phyloP scores from a whole-genome alignment of 2,797 vertebrate genomes.

The Sebastes diaconus region DNA sequence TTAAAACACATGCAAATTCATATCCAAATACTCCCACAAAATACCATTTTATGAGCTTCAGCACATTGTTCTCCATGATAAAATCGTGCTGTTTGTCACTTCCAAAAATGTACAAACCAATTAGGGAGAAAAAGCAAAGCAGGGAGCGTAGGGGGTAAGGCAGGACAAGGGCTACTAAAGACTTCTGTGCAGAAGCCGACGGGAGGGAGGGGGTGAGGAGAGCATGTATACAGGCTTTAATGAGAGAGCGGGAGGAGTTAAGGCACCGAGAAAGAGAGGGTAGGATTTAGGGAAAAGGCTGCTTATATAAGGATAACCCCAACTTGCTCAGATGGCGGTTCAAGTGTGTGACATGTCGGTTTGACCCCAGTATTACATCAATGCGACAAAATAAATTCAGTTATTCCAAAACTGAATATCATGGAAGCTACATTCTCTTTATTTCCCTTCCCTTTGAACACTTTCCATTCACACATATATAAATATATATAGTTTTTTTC shows the following conservation, averaged over 20 bases:
- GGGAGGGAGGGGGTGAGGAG: constrained; percentile 18
- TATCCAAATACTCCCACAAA: constrained; percentile 10
- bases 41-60: not conserved
- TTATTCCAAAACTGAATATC: not conserved
- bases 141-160: constrained; percentile 35
- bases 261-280: constrained; percentile 34
- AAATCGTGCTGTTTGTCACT: constrained; percentile 14
- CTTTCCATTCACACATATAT: not conserved
- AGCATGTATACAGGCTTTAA: constrained; percentile 67
- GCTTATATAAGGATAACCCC: constrained; percentile 63
- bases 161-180: constrained; percentile 51
- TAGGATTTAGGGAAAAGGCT: constrained; percentile 63
- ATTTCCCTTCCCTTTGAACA: not conserved
- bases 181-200: constrained; percentile 43
- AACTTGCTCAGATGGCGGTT: constrained; percentile 32
- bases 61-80: not conserved
- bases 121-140: constrained; percentile 57
- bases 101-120: constrained; percentile 57
- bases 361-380: constrained; percentile 25
- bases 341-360: constrained; percentile 19
- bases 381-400: not conserved
- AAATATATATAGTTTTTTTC: no score
- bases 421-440: not conserved
- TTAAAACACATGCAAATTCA: constrained; percentile 2
- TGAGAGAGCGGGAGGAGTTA: constrained; percentile 54